These are phyloP conservation scores for Rhineura floridana DNA, from an alignment of 2,113 vertebrate species.

Conservation along the genomic window DNA sequence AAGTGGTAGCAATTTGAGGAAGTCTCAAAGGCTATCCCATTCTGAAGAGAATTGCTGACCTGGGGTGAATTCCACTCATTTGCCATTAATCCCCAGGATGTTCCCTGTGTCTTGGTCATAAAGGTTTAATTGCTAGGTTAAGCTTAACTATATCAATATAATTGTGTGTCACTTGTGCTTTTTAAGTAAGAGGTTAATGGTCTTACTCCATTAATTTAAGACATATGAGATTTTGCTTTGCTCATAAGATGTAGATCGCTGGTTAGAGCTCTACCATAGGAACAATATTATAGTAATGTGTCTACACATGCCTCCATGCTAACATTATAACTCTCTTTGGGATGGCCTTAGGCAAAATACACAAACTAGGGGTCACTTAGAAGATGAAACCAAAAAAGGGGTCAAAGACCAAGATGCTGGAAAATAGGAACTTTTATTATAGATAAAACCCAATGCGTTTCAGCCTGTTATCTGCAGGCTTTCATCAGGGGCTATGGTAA, in stretches of 20 bases:
- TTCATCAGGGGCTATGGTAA: too few relatives aligned
- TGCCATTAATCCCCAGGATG: slow-evolving; percentile 38
- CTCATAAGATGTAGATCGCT: slow-evolving; percentile 32
- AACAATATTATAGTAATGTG: slow-evolving; percentile 18
- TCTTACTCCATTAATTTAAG: slow-evolving; percentile 41
- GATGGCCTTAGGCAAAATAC: slow-evolving; percentile 5
- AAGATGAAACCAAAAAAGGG: too few relatives aligned
- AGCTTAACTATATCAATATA: slow-evolving; percentile 43
- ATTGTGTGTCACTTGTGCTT: slow-evolving; percentile 28
- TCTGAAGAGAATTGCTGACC: slow-evolving; percentile 31
- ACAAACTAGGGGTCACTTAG: not conserved
- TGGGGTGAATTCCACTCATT: slow-evolving; percentile 22
- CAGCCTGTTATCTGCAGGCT: too few relatives aligned
- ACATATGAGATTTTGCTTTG: slow-evolving; percentile 48
- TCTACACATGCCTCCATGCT: not conserved
- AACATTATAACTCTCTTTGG: not conserved
- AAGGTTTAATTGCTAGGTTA: slow-evolving; percentile 38
- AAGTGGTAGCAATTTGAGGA: not conserved
- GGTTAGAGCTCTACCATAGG: not conserved
- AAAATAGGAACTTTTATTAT: too few relatives aligned
- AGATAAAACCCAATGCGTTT: too few relatives aligned
- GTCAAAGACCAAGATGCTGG: too few relatives aligned
- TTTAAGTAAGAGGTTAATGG: slow-evolving; percentile 40
- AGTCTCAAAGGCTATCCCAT: not conserved
- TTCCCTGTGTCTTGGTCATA: slow-evolving; percentile 19